phyloP scores from a whole-genome alignment of 1,140 invertebrate genomes.

The Brachionus sp. region DNA sequence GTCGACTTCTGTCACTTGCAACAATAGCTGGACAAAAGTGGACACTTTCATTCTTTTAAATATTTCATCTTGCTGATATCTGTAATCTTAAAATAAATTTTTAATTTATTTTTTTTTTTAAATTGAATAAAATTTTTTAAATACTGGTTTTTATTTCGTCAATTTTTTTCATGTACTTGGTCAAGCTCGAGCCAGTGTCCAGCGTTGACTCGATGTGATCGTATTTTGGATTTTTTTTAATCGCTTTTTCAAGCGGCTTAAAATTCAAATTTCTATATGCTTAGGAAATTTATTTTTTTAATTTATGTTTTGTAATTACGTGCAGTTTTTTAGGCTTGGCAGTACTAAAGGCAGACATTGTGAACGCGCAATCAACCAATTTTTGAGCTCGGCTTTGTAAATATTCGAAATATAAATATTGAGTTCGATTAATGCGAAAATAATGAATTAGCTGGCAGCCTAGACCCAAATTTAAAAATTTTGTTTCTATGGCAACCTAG shows the following conservation, averaged over 20 bases:
- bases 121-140: not conserved
- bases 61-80: constrained; percentile 57
- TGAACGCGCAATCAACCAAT: not conserved
- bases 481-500: constrained; percentile 2
- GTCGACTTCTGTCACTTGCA: constrained; percentile 46
- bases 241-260: constrained; percentile 50
- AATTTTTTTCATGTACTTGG: constrained; percentile 55
- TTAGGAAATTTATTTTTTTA: not conserved
- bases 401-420: not conserved
- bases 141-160: constrained; percentile 57
- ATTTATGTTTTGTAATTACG: not conserved
- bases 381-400: not conserved
- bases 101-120: not conserved
- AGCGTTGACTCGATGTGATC: constrained; percentile 56
- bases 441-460: not conserved
- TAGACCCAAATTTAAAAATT: not conserved
- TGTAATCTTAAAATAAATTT: not conserved
- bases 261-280: not conserved
- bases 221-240: constrained; percentile 59
- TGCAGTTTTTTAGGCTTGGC: constrained; percentile 36
- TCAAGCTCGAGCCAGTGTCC: constrained; percentile 57
- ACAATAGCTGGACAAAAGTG: constrained; percentile 60
- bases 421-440: constrained; percentile 10
- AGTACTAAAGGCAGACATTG: constrained; percentile 44
- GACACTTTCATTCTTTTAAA: constrained; percentile 62